phyloP scores from a whole-genome alignment of 2,888 invertebrate species.

The Mantis religiosa region DNA sequence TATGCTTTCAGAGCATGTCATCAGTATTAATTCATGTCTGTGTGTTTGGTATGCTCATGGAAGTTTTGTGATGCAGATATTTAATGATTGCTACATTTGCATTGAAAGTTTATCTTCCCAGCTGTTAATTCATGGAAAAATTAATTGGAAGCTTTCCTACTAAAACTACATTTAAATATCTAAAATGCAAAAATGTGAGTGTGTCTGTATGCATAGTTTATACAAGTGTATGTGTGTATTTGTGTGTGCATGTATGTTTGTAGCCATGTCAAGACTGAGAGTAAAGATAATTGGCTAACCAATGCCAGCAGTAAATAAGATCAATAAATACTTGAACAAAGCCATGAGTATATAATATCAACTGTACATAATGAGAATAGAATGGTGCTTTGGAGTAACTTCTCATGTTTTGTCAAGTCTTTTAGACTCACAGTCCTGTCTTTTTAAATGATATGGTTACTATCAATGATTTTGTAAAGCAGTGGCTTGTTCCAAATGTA shows the following conservation, averaged over 20 bases:
- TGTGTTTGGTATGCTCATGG: background rate
- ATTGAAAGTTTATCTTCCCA: background rate
- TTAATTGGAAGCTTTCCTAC: background rate
- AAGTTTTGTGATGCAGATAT: background rate
- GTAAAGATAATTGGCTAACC: background rate
- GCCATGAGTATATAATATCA: background rate
- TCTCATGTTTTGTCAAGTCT: background rate
- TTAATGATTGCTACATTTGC: background rate
- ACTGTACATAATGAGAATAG: constrained; percentile 14
- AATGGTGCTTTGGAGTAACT: constrained; percentile 20
- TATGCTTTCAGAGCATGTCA: background rate
- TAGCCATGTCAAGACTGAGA: background rate
- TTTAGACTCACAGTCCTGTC: background rate
- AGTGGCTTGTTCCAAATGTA: background rate
- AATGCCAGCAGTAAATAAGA: background rate
- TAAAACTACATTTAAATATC: background rate
- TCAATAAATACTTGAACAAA: background rate
- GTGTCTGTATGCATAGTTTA: background rate
- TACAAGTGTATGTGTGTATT: background rate
- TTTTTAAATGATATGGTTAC: background rate
- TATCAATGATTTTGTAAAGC: background rate
- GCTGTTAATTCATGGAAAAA: background rate
- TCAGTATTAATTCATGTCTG: background rate
- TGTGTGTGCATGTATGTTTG: background rate
- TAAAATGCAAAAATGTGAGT: background rate